Evolutionary conservation across 64 coral and sea anemone species (phyloP), one percentile per base, ranked within the genome.

Genomic region (Montipora capricornis): DNA sequence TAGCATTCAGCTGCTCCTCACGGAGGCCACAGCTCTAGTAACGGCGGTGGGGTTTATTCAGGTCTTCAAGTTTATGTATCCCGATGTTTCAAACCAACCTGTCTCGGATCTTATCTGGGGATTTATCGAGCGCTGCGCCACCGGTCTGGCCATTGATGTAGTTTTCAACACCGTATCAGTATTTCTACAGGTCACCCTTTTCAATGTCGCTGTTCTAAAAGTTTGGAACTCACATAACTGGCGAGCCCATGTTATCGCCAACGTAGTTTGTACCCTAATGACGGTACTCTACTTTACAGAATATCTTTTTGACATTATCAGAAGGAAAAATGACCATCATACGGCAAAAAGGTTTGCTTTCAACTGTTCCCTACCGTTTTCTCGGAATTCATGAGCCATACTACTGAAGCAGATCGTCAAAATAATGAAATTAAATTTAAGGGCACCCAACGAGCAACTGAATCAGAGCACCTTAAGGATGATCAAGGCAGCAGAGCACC

Each of bases 81-180:
- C 66, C 0, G 75, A 76, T 68, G 3, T 49, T 7, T 1, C 50
- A 0, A 83, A 8, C 49, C 45, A 29, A 9, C 51, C 82, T 44
- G 60, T 86, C 17, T 8, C 5, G 15, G 8, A 6, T 59, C 68
- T 92, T 37, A 13, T 92, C 53, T 29, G 47, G 51, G 73, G 19
- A 74, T 92, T 92, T 85, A 13, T 92, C 16, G 46, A 8, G 8
- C 90, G 90, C 12, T 80, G 69, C 8, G 68, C 50, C 11, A 75
- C 81, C 26, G 90, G 90, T 19, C 52, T 92, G 24, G 46, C 73
- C 6, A 92, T 92, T 60, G 90, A 92, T 75, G 47, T 92, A 4
- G 16, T 84, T 76, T 83, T 92, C 4, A 92, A 92, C 53, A 82
- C 78, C 0, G 19, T 91, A 13, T 91, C 90, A 1, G 48, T 84